Evolutionary conservation across 2,888 invertebrate genomes (phyloP).

Genomic region (Sphaeridia pumilis): DNA sequence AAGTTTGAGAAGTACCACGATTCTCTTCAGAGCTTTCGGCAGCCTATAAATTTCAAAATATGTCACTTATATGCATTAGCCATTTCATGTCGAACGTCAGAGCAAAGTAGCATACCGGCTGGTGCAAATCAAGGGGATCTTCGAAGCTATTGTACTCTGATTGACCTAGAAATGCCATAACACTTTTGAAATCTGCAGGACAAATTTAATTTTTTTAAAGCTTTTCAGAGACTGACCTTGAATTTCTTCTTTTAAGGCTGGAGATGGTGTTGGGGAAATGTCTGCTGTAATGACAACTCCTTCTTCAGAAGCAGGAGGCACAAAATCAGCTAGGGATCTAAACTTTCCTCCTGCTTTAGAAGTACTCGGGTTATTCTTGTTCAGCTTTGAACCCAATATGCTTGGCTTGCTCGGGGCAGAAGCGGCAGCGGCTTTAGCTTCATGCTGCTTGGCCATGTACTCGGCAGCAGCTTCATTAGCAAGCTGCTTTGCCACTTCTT

Average conservation of each 20-base stretch:
- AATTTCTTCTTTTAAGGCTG: neutral
- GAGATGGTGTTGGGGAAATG: conserved; percentile 21
- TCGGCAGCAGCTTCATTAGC: conserved; percentile 35
- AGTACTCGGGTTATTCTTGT: neutral
- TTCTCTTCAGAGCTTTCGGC: no score
- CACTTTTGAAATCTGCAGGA: no score
- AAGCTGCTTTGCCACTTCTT: conserved; percentile 33
- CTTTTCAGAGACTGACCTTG: neutral
- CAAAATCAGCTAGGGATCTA: neutral
- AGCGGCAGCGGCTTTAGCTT: no score
- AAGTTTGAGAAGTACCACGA: no score
- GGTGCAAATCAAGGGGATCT: no score
- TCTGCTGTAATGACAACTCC: conserved; percentile 26
- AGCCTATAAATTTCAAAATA: neutral
- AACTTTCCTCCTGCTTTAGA: no score
- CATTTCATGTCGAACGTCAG: neutral
- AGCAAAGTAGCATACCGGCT: no score
- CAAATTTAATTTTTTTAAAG: no score
- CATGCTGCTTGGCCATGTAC: conserved; percentile 22
- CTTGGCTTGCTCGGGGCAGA: no score
- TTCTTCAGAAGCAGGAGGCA: neutral
- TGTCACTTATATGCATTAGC: neutral
- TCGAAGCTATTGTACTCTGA: no score
- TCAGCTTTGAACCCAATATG: neutral
- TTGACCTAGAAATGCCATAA: no score